Evolutionary conservation across 2,888 invertebrate genomes (phyloP), one percentile per base, ranked within the genome.

Genomic region (Caenorhabditis wallacei): DNA sequence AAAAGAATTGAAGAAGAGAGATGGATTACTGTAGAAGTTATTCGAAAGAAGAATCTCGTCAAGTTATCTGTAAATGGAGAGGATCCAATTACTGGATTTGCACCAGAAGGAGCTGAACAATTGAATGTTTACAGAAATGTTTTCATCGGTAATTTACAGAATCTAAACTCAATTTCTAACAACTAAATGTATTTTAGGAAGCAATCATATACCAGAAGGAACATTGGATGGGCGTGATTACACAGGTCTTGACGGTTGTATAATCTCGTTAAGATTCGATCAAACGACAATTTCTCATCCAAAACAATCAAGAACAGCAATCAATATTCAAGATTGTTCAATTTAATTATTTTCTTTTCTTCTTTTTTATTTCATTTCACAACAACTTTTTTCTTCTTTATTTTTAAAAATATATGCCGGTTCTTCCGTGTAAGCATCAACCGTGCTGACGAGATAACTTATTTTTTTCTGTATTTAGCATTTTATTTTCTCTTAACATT

Each of bases 101-200:
- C 87, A 0, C 84, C 87, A 35, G 82, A 69, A n/a, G 83, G 85
- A 11, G 81, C 85, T 10, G 87, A 87, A 51, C 87, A 87, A 56
- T 59, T 88, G 54, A 88, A 88, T 66, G 88, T 88, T 16, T 88
- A 88, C 63, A 53, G 69, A 10, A 79, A 85, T 51, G 68, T 88
- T n/a, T 86, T 69, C 59, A 72, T 88, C 22, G 88, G 88, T 84
- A n/a, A 69, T 75, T 71, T 4, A 63, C 16, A 16, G 30, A 13
- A 24, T 35, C 43, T 24, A 10, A 48, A 48, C 18, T 18, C 1
- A 18, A n/a, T 30, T 30, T 30, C 4, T 5, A 30, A 30, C 8
- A 30, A 30, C n/a, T n/a, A 13, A 10, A 40, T 40, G 10, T 7
- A 10, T 40, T 82, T 16, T 71, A 84, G 84, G 84, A 5, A 74